Base-by-base conservation (phyloP, 2,797 vertebrate genomes). In the Lutjanus campechanus region DNA sequence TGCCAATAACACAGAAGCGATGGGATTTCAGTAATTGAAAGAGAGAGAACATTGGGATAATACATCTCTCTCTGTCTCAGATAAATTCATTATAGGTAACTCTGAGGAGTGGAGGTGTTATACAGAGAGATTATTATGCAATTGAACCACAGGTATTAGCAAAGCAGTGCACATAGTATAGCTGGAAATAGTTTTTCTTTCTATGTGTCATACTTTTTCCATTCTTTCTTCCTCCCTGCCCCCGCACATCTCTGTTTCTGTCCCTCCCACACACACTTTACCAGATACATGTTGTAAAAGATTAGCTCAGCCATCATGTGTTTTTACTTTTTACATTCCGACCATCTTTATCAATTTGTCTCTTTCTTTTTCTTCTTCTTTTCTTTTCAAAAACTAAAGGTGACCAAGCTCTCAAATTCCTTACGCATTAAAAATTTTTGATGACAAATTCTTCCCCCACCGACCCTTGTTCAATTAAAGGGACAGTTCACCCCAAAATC, bases 151-250 rank as follows among this genome's bases (percentile, higher is more conserved):
- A 81, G 82, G 81, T 86, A 87, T 85, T 87, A 81, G 81, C 58
- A 59, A 68, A 83, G 72, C 47, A 1, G 29, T 78, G 76, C 54
- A 44, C 58, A 67, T 73, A 74, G 65, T 73, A 77, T 68, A 13
- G 77, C 85, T 89, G 81, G 88, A 91, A 92, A 93, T 90, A 92
- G 85, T 89, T 86, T 86, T 81, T 88, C 85, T 79, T 79, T 91
- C 68, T 84, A 71, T 94, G 91, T 89, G 91, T 91, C 88, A 92
- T 91, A 90, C 84, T 79, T 91, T 81, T 87, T 88, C 76, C 78
- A 76, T 90, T 88, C 86, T 87, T 91, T 88, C 77, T 82, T 78
- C 80, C 55, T 81, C 73, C 70, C 90, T 85, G 58, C 88, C 87
- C 82, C 85, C 87, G 2, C 90, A 85, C 87, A 77, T 89, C 75